A percentile compares a stretch with the other conserved stretches of the same genome.
These are phyloP conservation scores for Pao palembangensis DNA, from an alignment of 2,113 vertebrate species.

Conservation along the genomic window DNA sequence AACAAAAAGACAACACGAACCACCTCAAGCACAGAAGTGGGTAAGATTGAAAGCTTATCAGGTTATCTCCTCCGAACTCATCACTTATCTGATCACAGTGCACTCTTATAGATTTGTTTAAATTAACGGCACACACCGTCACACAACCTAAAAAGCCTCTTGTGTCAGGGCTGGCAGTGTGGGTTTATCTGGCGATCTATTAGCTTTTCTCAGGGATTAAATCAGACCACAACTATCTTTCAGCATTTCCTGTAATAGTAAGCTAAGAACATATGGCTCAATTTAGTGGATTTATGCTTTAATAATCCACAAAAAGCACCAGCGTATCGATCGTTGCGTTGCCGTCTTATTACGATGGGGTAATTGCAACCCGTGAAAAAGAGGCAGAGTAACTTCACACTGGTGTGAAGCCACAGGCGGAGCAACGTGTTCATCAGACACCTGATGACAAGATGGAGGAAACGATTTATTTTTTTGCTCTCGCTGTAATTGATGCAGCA, in stretches of 20 bases:
- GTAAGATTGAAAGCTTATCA: too few species aligned
- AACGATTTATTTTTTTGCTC: background rate
- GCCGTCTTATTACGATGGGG: slow-evolving; percentile 44
- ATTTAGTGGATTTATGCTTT: slow-evolving; percentile 61
- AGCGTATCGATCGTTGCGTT: slow-evolving; percentile 57
- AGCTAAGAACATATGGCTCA: slow-evolving; percentile 46
- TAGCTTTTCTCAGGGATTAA: slow-evolving; percentile 22
- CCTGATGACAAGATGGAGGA: slow-evolving; percentile 45
- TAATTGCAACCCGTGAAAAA: slow-evolving; percentile 32
- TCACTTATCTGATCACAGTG: background rate
- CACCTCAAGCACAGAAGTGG: too few species aligned
- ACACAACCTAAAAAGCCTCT: slow-evolving; percentile 1
- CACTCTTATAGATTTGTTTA: background rate
- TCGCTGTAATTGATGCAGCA: slow-evolving; percentile 30
- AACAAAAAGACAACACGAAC: too few species aligned
- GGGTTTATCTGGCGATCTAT: slow-evolving; percentile 10
- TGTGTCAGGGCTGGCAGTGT: background rate
- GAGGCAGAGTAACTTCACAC: slow-evolving; percentile 29
- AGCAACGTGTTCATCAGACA: slow-evolving; percentile 50
- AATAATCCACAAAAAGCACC: slow-evolving; percentile 55
- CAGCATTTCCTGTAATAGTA: slow-evolving; percentile 49
- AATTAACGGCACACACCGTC: background rate
- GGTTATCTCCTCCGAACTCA: too few species aligned
- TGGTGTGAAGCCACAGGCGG: slow-evolving; percentile 46
- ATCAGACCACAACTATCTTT: slow-evolving; percentile 20